Evolutionary conservation across 2,113 vertebrate species (phyloP).

Genomic region (Myiozetetes cayanensis): DNA sequence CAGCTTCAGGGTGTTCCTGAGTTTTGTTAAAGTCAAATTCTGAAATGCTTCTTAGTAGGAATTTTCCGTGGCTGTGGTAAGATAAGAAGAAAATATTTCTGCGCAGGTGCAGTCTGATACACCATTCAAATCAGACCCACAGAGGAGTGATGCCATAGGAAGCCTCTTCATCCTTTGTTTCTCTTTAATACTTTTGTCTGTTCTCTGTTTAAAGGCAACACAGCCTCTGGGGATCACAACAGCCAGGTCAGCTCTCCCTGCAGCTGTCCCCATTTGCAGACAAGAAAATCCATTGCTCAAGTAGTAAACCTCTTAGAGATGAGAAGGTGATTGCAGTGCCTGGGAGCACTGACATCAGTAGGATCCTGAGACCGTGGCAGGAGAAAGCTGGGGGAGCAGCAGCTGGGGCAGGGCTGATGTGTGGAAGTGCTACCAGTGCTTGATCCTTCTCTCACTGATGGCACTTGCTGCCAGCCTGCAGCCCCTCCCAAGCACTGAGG

Average conservation of each 20-base stretch:
- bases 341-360: fast-evolving
- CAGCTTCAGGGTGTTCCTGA: not conserved
- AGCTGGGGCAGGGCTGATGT: fast-evolving
- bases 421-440: not conserved
- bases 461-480: not conserved
- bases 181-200: not conserved
- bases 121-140: not conserved
- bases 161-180: not conserved
- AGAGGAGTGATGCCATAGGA: not conserved
- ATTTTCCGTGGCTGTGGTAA: not conserved
- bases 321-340: fast-evolving
- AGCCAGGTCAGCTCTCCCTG: not conserved
- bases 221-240: not conserved
- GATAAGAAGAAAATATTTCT: not conserved
- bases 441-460: not conserved
- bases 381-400: not conserved
- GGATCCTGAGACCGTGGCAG: fast-evolving
- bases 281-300: not conserved
- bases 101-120: not conserved
- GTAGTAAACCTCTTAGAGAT: not conserved
- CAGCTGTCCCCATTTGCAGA: not conserved
- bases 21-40: not conserved
- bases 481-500: not conserved
- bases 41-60: not conserved
- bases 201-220: not conserved